Percentiles rank a stretch among this genome's conserved stretches.
These are phyloP conservation scores for Microctonus aethiopoides DNA, from an alignment of 2,888 invertebrate genomes.

Conservation along the genomic window DNA sequence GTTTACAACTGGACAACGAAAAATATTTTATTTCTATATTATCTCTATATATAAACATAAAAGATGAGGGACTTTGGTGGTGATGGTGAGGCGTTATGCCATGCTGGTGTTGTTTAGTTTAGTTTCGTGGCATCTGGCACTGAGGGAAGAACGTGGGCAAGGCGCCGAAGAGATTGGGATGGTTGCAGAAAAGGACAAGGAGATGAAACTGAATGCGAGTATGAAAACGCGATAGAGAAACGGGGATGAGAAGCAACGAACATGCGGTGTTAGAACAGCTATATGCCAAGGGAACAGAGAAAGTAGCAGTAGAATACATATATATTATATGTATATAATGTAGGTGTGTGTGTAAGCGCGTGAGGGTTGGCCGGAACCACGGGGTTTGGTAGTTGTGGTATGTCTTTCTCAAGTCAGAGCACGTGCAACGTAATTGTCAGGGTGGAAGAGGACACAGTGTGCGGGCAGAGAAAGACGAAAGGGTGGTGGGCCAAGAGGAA, in stretches of 20 bases:
- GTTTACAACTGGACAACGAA: not conserved
- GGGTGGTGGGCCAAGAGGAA: constrained; percentile 25
- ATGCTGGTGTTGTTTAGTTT: constrained; percentile 47
- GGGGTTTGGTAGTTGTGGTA: constrained; percentile 53
- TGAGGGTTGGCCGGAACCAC: constrained; percentile 29
- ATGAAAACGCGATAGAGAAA: constrained; percentile 22
- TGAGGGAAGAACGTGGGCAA: constrained; percentile 45
- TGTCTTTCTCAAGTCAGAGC: constrained; percentile 62
- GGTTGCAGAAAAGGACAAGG: constrained; percentile 22
- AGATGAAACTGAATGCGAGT: constrained; percentile 13
- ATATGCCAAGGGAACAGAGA: constrained; percentile 29
- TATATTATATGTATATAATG: no score
- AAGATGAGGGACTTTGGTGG: not conserved
- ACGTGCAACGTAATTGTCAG: constrained; percentile 66
- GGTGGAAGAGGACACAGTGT: constrained; percentile 47
- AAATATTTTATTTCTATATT: not conserved
- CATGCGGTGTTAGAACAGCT: constrained; percentile 13
- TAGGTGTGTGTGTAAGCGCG: not conserved
- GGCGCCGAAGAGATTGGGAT: constrained; percentile 16
- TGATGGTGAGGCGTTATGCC: constrained; percentile 20
- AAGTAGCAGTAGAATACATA: not conserved
- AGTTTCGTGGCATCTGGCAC: constrained; percentile 54
- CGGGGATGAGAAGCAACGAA: constrained; percentile 12
- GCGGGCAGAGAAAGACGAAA: constrained; percentile 30
- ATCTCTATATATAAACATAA: not conserved